Evolutionary conservation across 2,888 invertebrate species (phyloP), one percentile per base, ranked within the genome.

Genomic region (Trisateles emortualis): DNA sequence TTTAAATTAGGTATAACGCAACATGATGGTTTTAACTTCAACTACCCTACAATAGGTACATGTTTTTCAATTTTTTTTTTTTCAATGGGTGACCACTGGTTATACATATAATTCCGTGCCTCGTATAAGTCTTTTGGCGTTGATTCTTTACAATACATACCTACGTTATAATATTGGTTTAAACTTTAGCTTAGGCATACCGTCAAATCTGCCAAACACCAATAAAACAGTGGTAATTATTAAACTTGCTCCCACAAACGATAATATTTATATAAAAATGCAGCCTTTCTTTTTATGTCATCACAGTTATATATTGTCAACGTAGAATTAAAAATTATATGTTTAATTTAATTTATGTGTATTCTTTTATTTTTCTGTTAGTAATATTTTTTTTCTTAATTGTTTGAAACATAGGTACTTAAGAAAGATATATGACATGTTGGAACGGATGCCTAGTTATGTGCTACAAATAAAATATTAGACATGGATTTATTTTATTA

Each of bases 291-390:
- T 46, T 52, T 49, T 52, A 47, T 55, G 48, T 48, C 29, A 38
- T 45, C 13, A 46, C 48, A 38, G 39, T 32, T 50, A 29, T 30
- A 47, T 36, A 38, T 36, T 32, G 42, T 47, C 30, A 24, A 11
- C 26, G 29, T 45, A 42, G 13, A 38, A 42, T 46, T 43, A 22
- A 49, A 49, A 40, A 35, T 41, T 49, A 41, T 44, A 40, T 38
- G 9, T 62, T 52, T 52, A 52, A 44, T 63, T n/a, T 56, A 53
- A 62, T 48, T 47, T 50, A 49, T 55, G 40, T 51, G 38, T 65
- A 62, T 52, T 39, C 32, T 36, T 46, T 49, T 49, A 38, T 47
- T 30, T 47, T 36, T 24, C 9, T 32, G 17, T 53, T 44, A 46
- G 24, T 49, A 39, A 16, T 51, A 36, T 38, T 19, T n/a, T 17